Base-by-base conservation (phyloP, 2,797 vertebrate species). In the Tachyglossus aculeatus region DNA sequence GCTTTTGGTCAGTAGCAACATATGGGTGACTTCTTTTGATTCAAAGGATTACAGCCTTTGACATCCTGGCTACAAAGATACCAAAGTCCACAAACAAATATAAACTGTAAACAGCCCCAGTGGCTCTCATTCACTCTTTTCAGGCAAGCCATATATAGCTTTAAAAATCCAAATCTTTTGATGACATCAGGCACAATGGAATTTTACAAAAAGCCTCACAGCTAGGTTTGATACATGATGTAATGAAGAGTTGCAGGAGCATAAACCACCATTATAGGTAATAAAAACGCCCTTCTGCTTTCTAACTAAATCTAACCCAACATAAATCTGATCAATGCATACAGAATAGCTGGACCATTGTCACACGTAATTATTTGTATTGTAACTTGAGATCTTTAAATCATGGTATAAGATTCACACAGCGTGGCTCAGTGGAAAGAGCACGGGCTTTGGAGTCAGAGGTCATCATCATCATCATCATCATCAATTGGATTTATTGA, bases 21-120 rank as follows among this genome's bases (percentile, higher is more conserved):
- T 54, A 55, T 66, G 2, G 27, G 27, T 36, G 67, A 61, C 41
- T 44, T 48, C 55, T 48, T 81, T 71, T 76, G 73, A n/a, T 66
- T 57, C 52, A 22, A 32, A 54, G 8, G 31, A 38, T 68, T 22
- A 44, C 60, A n/a, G 50, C 34, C 38, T 48, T 60, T 47, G 36
- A 37, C 51, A 59, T 73, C 78, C 60, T 71, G 67, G 47, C 62
- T 63, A 69, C 38, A 73, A 75, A 88, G 68, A 77, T 7, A 15
- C 29, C 61, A 62, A 71, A n/a, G 59, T 66, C 67, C 79, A 78
- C 40, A 39, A 48, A 43, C 71, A 61, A 36, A 64, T 55, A 68
- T 38, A 21, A 50, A 66, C 34, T 36, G 50, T 61, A 78, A 76
- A 71, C 32, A 74, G 62, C 18, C 13, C 25, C 4, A 5, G 45